Base-by-base conservation (phyloP, 1,140 invertebrate genomes). In the Dendrolimus punctatus region DNA sequence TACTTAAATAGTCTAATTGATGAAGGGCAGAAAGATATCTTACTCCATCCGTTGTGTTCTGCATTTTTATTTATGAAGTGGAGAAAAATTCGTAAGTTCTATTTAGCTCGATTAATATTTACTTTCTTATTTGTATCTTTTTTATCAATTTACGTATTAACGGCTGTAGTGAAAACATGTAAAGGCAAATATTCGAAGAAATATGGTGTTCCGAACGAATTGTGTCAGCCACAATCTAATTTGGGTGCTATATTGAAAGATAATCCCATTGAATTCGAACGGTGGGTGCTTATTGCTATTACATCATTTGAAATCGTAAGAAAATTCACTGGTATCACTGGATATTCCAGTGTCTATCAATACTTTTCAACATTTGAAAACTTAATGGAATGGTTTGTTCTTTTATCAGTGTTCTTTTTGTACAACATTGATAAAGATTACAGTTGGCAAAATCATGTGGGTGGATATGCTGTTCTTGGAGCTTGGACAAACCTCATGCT, bases 401-500 rank as follows among this genome's bases (percentile, higher is more conserved):
- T 91, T 5, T 65, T 90, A 4, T 90, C 90, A 64, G 88, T 91
- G 2, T 90, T 91, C 66, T 88, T 89, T 5, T 59, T 86, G 8
- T 84, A 84, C 41, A 73, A 79, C 57, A 83, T 86, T 49, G 65
- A 77, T 36, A 68, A 71, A 58, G 58, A 90, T 79, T 90, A 90
- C 51, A 79, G 81, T 53, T 91, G 89, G 90, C 89, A 91, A 46
- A 91, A 91, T 64, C 91, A 92, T 58, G 80, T 91, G 0, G 91
- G 91, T 5, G 91, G 91, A 3, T 90, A 91, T 50, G 89, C 90
- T 7, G 89, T 91, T 5, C 72, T 92, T 0, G 89, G 90, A 23
- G 90, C 89, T 38, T 91, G 91, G 91, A 90, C 90, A 0, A 91
- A 92, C 62, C 67, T 92, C 23, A 91, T 92, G 90, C 66, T 91